A percentile compares a stretch with the other conserved stretches of the same genome.
Conservation (phyloP, 2,113 vertebrate genomes). For the Ploceus nigricollis region DNA sequence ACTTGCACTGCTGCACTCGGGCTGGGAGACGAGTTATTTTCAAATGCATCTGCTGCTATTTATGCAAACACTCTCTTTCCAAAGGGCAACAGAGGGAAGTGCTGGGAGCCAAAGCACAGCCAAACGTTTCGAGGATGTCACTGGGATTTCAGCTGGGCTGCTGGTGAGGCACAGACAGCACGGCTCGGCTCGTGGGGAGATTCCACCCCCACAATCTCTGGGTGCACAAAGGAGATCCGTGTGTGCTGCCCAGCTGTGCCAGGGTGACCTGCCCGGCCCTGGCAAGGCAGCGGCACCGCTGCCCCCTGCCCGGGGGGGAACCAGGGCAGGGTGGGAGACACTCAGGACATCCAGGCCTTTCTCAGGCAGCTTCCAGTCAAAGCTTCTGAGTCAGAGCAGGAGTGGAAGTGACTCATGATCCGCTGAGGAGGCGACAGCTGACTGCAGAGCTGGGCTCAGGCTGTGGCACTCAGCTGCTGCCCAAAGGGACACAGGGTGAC, state of each 20-base stretch:
- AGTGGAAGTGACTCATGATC: not conserved
- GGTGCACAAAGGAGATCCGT: fast-evolving
- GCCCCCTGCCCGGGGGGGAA: not conserved
- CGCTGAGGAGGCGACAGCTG: not conserved
- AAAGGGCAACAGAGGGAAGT: not conserved
- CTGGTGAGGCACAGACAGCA: not conserved
- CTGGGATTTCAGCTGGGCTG: not conserved
- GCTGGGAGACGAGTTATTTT: not conserved
- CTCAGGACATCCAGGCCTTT: not conserved
- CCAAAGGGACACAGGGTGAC: fast-evolving
- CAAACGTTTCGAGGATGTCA: not conserved
- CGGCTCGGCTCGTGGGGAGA: fast-evolving
- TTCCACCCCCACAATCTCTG: fast-evolving
- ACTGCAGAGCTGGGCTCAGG: not conserved
- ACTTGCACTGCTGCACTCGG: not conserved
- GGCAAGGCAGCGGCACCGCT: fast-evolving
- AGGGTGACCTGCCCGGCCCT: not conserved
- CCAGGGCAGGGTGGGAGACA: not conserved
- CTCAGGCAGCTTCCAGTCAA: not conserved
- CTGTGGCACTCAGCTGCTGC: not conserved
- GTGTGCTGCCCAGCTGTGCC: fast-evolving
- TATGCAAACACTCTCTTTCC: not conserved
- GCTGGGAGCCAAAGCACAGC: not conserved
- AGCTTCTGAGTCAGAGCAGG: not conserved
- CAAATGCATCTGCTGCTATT: not conserved